These are phyloP conservation scores for Asobara japonica DNA, from an alignment of 1,140 invertebrate species.

Conservation along the genomic window DNA sequence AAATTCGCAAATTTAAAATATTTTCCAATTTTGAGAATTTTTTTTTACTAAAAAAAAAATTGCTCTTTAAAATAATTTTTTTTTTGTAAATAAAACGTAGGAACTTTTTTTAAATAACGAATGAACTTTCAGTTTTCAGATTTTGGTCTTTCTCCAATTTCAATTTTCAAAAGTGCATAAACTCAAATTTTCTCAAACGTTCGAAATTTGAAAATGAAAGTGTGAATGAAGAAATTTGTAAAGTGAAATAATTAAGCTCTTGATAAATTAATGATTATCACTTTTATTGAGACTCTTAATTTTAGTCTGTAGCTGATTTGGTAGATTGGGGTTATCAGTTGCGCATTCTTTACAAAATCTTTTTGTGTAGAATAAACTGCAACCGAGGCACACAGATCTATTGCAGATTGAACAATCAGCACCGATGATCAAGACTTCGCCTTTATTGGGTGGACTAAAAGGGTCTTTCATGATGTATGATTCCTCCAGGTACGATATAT, in stretches of 20 bases:
- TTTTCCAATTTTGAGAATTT: too few relatives aligned
- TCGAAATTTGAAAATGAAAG: background rate
- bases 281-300: slow-evolving; percentile 47
- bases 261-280: background rate
- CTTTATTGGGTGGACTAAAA: slow-evolving; percentile 75
- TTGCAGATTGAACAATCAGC: slow-evolving; percentile 76
- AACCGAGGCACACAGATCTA: slow-evolving; percentile 79
- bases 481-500: slow-evolving; percentile 73
- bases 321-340: slow-evolving; percentile 71
- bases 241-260: too few relatives aligned
- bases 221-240: background rate
- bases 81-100: too few relatives aligned
- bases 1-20: too few relatives aligned
- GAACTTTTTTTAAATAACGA: too few relatives aligned
- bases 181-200: background rate
- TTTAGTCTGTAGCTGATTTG: slow-evolving; percentile 69
- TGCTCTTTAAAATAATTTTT: too few relatives aligned
- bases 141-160: too few relatives aligned
- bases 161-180: background rate
- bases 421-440: slow-evolving; percentile 79
- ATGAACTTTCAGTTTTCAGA: background rate
- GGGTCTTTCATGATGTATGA: slow-evolving; percentile 86
- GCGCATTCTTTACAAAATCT: slow-evolving; percentile 79
- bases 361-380: slow-evolving; percentile 82
- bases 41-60: too few relatives aligned